Evolutionary conservation across 1,140 invertebrate genomes (phyloP), one percentile per base, ranked within the genome.

Genomic region (Cyclargus thomasi): DNA sequence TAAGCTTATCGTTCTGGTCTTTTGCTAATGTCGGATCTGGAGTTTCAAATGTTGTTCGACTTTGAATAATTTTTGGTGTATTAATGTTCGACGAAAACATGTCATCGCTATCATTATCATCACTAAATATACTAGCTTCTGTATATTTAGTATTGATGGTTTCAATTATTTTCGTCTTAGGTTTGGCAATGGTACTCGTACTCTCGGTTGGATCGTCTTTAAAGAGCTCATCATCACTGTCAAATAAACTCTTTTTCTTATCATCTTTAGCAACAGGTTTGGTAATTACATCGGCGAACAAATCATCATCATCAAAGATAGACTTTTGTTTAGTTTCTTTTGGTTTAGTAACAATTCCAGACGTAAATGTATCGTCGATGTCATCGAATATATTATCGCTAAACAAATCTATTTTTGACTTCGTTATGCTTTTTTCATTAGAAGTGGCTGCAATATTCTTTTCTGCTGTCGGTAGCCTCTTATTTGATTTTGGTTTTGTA

Each of bases 341-440:
- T 39, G 77, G 69, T 76, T 79, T 77, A 1, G 55, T 80, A 16
- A 76, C 70, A 62, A 86, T 70, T 70, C 81, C 83, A 14, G 76
- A 73, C 8, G 83, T 81, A 69, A 88, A 88, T 64, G 86, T 84
- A 79, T 91, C 81, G 74, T 86, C 85, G 14, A 85, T 81, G 74
- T 88, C 86, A 74, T 88, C 86, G 68, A 88, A 90, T 55, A 87
- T 55, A 72, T 85, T 77, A 71, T 89, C 86, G 65, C 68, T 82
- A 29, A 89, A 88, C 16, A 88, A 68, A 75, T 89, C 85, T 17
- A 88, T 70, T 70, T 85, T 85, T n/a, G 62, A 8, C 14, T 64
- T 62, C 17, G 21, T 5, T 59, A 67, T 67, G 69, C 73, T 66
- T 67, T 67, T 64, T 53, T 77, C 57, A 55, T 17, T 63, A 72